Evolutionary conservation across 2,113 vertebrate species (phyloP).

Genomic region (Micronycteris hirsuta): DNA sequence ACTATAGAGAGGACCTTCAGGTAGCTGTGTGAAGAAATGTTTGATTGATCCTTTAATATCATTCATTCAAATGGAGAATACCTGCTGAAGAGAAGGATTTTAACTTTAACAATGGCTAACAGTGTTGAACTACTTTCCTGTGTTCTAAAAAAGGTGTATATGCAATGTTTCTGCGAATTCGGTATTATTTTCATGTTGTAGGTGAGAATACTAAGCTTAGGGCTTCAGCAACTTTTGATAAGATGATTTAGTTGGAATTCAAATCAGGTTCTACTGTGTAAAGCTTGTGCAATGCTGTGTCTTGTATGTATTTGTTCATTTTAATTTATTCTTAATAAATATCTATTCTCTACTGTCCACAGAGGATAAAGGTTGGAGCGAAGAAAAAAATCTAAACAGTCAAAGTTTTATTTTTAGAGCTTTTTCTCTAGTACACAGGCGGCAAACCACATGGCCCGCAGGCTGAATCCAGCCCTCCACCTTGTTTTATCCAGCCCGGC

Average conservation of each 20-base stretch:
- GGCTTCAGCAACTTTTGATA: neutral
- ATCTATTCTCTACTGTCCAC: neutral
- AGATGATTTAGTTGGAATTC: neutral
- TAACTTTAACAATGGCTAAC: slow-evolving; percentile 9
- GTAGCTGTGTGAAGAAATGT: neutral
- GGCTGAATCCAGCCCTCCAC: too few relatives aligned
- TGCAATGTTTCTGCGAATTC: neutral
- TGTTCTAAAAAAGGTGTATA: neutral
- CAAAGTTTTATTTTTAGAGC: neutral
- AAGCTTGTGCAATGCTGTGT: neutral
- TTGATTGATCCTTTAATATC: neutral
- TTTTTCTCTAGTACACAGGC: neutral
- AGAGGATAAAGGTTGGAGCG: neutral
- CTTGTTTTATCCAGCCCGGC: too few relatives aligned
- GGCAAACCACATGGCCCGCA: too few relatives aligned
- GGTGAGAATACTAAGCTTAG: neutral
- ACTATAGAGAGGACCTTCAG: neutral
- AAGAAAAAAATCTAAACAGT: neutral
- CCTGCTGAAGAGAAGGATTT: neutral
- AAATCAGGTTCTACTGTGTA: neutral
- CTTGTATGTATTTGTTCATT: neutral
- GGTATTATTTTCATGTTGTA: neutral
- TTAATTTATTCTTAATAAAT: neutral
- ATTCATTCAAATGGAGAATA: neutral
- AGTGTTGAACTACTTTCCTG: neutral